Evolutionary conservation across 2,888 invertebrate genomes (phyloP).

Genomic region (Pseudanteris insignis): DNA sequence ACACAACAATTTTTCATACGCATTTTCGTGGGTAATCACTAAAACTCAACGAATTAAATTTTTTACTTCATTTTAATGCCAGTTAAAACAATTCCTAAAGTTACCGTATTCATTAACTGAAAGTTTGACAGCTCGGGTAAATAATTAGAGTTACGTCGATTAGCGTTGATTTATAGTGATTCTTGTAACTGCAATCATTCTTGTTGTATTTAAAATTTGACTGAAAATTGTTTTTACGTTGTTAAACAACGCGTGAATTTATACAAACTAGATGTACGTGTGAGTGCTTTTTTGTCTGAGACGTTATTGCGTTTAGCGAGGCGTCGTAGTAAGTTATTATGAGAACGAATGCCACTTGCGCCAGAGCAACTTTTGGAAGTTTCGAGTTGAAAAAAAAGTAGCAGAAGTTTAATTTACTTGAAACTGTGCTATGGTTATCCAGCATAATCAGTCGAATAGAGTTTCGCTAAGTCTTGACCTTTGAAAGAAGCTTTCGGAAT

Average conservation of each 20-base stretch:
- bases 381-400: slow-evolving; percentile 19
- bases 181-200: not conserved
- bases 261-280: not conserved
- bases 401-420: slow-evolving; percentile 28
- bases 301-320: slow-evolving; percentile 18
- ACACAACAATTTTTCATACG: too few relatives aligned
- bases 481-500: slow-evolving; percentile 4
- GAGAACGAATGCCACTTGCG: slow-evolving; percentile 20
- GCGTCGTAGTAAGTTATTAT: slow-evolving; percentile 21
- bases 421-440: slow-evolving; percentile 22
- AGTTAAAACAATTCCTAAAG: slow-evolving; percentile 9
- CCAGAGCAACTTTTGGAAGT: slow-evolving; percentile 9
- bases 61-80: too few relatives aligned
- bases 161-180: slow-evolving; percentile 2
- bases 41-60: too few relatives aligned
- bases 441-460: slow-evolving; percentile 24
- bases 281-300: slow-evolving; percentile 7
- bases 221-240: slow-evolving; percentile 3
- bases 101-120: slow-evolving; percentile 1
- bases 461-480: slow-evolving; percentile 25
- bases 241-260: not conserved
- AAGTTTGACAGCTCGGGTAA: slow-evolving; percentile 3
- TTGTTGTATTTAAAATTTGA: slow-evolving; percentile 1
- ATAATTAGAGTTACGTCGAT: slow-evolving; percentile 1
- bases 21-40: too few relatives aligned